Conservation (phyloP, 2,113 vertebrate genomes). For the Menidia beryllina region DNA sequence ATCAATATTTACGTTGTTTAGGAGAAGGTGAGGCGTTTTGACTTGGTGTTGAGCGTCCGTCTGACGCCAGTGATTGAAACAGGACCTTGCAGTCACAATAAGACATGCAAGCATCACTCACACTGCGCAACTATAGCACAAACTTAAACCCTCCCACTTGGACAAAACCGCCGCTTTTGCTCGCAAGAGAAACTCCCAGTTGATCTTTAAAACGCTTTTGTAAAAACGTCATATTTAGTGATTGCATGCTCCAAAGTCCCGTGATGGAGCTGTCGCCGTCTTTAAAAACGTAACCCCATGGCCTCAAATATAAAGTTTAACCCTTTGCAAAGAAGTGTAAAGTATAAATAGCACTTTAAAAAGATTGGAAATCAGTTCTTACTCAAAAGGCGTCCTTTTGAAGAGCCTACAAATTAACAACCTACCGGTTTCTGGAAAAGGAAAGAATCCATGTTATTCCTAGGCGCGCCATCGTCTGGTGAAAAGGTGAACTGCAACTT, state of each 20-base stretch:
- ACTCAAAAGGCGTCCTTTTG: neutral
- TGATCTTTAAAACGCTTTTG: neutral
- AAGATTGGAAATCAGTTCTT: neutral
- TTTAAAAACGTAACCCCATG: neutral
- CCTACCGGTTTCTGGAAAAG: conserved; percentile 40
- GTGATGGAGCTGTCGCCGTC: neutral
- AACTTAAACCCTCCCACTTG: conserved; percentile 62
- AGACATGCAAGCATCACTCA: conserved; percentile 76
- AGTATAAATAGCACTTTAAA: neutral
- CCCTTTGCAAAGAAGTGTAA: neutral
- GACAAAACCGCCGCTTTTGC: neutral
- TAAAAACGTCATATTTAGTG: neutral
- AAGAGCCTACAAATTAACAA: conserved; percentile 5
- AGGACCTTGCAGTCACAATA: conserved; percentile 76
- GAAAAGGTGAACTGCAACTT: conserved; percentile 22
- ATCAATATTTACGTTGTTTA: conserved; percentile 46
- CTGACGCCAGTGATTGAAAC: conserved; percentile 87
- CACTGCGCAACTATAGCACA: conserved; percentile 56
- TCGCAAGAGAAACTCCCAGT: neutral
- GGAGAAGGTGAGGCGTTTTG: conserved; percentile 61
- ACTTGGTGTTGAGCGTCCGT: conserved; percentile 70
- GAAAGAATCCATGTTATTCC: conserved; percentile 21
- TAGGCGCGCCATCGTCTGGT: conserved; percentile 69
- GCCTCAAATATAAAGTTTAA: neutral
- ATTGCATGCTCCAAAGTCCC: neutral